A percentile compares a stretch with the other conserved stretches of the same genome.
phyloP scores from a whole-genome alignment of 2,797 vertebrate genomes.

The Rhincodon typus region DNA sequence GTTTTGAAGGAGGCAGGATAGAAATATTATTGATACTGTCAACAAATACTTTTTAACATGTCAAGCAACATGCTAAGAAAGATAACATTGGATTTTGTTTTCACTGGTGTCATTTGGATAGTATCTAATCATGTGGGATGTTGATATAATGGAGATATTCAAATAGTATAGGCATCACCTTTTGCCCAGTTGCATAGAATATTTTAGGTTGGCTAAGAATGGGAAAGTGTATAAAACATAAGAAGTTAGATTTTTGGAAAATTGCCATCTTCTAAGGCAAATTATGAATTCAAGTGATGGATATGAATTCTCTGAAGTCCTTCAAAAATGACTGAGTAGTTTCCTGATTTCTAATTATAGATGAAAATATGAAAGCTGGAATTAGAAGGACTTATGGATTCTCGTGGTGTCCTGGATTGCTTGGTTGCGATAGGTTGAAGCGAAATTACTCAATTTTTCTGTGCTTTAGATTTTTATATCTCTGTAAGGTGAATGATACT shows the following conservation, averaged over 20 bases:
- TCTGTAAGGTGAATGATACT: not conserved
- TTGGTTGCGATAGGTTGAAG: not conserved
- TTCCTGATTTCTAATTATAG: constrained; percentile 20
- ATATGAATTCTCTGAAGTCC: not conserved
- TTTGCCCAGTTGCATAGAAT: not conserved
- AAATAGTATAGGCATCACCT: not conserved
- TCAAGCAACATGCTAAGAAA: not conserved
- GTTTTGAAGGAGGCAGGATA: not conserved
- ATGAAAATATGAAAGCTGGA: not conserved
- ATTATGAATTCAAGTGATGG: not conserved
- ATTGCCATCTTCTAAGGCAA: not conserved
- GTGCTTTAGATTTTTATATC: not conserved
- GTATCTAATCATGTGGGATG: not conserved
- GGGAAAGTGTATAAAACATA: not conserved
- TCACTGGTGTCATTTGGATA: not conserved
- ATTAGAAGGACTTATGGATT: not conserved
- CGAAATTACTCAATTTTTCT: not conserved
- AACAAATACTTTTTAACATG: not conserved
- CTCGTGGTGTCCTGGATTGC: not conserved
- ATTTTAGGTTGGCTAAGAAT: not conserved
- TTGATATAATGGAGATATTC: not conserved
- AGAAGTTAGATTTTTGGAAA: not conserved
- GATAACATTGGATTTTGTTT: not conserved
- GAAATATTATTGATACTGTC: not conserved
- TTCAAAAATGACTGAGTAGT: not conserved